Conservation (phyloP, 2,888 invertebrate genomes). For the Mesoligia furuncula region DNA sequence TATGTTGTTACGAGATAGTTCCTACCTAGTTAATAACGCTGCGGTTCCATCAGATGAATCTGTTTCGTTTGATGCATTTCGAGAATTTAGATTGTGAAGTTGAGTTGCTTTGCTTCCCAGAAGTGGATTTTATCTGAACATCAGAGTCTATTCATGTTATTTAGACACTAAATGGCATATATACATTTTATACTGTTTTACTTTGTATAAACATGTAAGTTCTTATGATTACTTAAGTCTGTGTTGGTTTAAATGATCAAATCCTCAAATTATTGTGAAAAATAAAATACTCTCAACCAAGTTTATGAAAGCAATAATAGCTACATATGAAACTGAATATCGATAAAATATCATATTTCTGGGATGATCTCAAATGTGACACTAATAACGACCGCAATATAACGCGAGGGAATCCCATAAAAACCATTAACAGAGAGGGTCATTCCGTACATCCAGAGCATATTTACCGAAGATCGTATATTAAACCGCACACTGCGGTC, state of each 20-base stretch:
- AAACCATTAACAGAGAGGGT: constrained; percentile 56
- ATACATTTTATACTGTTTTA: background rate
- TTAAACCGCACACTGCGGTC: constrained; percentile 81
- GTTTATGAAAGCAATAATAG: constrained; percentile 37
- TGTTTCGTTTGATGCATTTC: constrained; percentile 14
- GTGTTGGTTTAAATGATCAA: background rate
- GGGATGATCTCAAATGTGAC: constrained; percentile 61
- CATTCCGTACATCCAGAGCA: constrained; percentile 51
- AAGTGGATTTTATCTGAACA: constrained; percentile 7
- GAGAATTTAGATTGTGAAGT: constrained; percentile 12
- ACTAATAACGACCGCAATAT: constrained; percentile 63
- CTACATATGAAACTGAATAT: constrained; percentile 47
- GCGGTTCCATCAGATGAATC: constrained; percentile 15
- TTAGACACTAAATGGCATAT: background rate
- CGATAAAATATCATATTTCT: constrained; percentile 61
- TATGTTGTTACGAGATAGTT: constrained; percentile 1
- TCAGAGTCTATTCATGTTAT: background rate
- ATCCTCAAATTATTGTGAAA: background rate
- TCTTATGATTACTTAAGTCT: background rate
- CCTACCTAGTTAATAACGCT: background rate
- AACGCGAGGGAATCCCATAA: constrained; percentile 60
- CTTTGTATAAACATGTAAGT: too few relatives aligned
- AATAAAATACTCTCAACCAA: constrained; percentile 11
- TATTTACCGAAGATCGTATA: constrained; percentile 65
- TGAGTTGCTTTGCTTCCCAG: background rate